A percentile compares a stretch with the other conserved stretches of the same genome.
Conservation (phyloP, 2,797 vertebrate genomes). For the Rachycentron canadum region DNA sequence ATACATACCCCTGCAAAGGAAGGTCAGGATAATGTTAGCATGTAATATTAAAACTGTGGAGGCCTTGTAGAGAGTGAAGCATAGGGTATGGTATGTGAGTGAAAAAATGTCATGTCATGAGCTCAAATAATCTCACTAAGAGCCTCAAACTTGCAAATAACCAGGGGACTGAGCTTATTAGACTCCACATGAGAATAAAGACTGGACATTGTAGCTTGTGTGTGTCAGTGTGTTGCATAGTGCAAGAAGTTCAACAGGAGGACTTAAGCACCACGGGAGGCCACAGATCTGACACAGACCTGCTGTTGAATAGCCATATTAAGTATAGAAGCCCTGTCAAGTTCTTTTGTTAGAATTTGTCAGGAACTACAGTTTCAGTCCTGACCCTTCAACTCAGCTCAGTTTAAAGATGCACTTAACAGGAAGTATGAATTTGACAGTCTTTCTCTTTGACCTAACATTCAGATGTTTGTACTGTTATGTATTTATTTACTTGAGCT, state of each 20-base stretch:
- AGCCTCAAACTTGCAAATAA: conserved; percentile 2
- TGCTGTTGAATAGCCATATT: neutral
- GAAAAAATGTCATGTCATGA: conserved; percentile 25
- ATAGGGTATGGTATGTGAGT: neutral
- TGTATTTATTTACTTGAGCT: neutral
- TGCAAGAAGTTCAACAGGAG: neutral
- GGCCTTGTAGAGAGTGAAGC: neutral
- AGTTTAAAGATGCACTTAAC: neutral
- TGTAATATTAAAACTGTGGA: conserved; percentile 24
- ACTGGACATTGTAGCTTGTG: conserved; percentile 3
- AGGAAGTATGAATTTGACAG: neutral
- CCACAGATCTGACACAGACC: neutral
- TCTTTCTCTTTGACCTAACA: neutral
- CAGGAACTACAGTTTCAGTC: neutral
- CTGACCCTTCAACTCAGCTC: too few relatives aligned
- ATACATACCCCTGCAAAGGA: neutral
- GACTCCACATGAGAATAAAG: neutral
- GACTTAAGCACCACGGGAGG: conserved; percentile 7
- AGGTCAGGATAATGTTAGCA: neutral
- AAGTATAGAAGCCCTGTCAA: neutral
- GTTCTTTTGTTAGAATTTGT: neutral
- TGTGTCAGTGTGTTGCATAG: neutral
- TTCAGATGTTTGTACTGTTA: neutral
- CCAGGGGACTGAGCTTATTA: conserved; percentile 8
- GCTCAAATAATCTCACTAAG: conserved; percentile 18